Percentiles rank a stretch among this genome's conserved stretches.
Conservation (phyloP, 2,888 invertebrate genomes). For the Lysandra bellargus region DNA sequence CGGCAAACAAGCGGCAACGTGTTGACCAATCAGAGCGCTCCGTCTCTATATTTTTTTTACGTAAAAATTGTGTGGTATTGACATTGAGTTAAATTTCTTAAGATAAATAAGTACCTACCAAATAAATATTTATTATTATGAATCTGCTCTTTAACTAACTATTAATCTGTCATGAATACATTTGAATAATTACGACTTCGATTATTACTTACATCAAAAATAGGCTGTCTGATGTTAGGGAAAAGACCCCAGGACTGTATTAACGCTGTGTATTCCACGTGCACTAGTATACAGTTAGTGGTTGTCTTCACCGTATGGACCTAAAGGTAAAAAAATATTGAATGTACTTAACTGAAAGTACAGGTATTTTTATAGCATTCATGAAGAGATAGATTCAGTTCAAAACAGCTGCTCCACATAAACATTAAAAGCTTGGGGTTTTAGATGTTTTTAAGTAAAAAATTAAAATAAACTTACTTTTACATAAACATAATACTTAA, state of each 20-base stretch:
- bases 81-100: not conserved
- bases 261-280: slow-evolving; percentile 69
- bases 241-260: slow-evolving; percentile 75
- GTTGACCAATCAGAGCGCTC: not conserved
- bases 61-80: not conserved
- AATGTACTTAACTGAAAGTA: not conserved
- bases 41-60: not conserved
- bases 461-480: too few species aligned
- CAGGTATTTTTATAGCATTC: too few species aligned
- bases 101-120: not conserved
- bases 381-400: too few species aligned
- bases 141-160: too few species aligned
- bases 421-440: too few species aligned
- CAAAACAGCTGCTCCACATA: too few species aligned
- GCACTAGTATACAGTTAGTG: slow-evolving; percentile 76
- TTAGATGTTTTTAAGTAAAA: too few species aligned
- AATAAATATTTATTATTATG: too few species aligned
- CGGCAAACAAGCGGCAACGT: not conserved
- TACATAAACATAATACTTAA: too few species aligned
- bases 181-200: too few species aligned
- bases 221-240: slow-evolving; percentile 69
- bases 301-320: slow-evolving; percentile 72
- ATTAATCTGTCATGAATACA: too few species aligned
- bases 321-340: slow-evolving; percentile 43
- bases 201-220: slow-evolving; percentile 54